phyloP scores from a whole-genome alignment of 2,888 invertebrate genomes.

The Cataglyphis albicans region DNA sequence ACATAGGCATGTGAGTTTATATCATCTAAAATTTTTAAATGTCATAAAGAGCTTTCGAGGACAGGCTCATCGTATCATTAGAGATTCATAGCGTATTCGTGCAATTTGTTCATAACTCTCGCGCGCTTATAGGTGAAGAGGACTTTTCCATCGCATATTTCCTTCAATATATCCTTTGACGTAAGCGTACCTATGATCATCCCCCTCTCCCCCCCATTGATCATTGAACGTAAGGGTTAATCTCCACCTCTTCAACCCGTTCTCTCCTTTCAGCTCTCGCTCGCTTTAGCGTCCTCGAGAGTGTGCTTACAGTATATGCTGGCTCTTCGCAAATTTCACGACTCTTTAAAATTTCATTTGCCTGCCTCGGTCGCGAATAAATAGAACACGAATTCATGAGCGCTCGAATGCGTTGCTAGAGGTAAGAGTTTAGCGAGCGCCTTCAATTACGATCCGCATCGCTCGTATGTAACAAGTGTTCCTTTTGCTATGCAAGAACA shows the following conservation, averaged over 20 bases:
- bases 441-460: slow-evolving; percentile 16
- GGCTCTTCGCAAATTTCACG: slow-evolving; percentile 13
- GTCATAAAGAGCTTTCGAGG: not conserved
- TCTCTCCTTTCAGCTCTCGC: not conserved
- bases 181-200: slow-evolving; percentile 10
- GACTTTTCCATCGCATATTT: slow-evolving; percentile 34
- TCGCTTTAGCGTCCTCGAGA: not conserved
- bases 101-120: not conserved
- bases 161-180: slow-evolving; percentile 1
- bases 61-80: slow-evolving; percentile 20
- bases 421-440: not conserved
- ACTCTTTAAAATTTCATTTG: slow-evolving; percentile 20
- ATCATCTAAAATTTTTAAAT: not conserved
- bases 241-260: not conserved
- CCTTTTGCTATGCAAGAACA: not conserved
- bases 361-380: not conserved
- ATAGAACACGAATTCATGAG: slow-evolving; percentile 21
- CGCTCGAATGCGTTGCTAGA: not conserved
- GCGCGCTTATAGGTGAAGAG: not conserved
- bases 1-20: not conserved
- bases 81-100: slow-evolving; percentile 20
- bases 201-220: not conserved
- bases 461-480: slow-evolving; percentile 12
- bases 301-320: not conserved
- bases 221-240: slow-evolving; percentile 14